Conservation (phyloP, 2,113 vertebrate species). For the Chionodraco myersi region DNA sequence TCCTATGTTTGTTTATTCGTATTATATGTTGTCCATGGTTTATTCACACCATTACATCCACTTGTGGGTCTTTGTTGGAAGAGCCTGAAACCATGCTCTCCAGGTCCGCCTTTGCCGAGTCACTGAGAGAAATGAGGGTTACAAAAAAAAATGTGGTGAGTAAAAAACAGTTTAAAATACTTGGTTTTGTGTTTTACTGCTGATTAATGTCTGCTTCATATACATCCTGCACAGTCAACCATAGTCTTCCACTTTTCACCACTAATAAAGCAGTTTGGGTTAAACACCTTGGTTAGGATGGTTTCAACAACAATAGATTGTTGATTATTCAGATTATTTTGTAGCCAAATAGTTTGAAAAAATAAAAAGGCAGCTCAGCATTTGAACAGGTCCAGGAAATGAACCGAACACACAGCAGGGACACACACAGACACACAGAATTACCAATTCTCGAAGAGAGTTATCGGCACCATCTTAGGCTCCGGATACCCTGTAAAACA, state of each 20-base stretch:
- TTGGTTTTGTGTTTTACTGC: background rate
- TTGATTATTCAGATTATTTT: background rate
- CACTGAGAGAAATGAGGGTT: slow-evolving; percentile 40
- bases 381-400: background rate
- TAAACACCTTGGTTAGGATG: background rate
- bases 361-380: background rate
- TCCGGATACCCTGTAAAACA: slow-evolving; percentile 63
- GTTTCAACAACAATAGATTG: background rate
- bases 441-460: slow-evolving; percentile 49
- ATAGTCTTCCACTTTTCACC: background rate
- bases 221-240: background rate
- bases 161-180: background rate
- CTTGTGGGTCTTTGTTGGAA: background rate
- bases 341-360: background rate
- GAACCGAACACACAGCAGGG: background rate
- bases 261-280: background rate
- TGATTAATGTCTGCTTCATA: background rate
- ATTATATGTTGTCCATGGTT: no score
- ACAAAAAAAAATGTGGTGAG: background rate
- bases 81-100: slow-evolving; percentile 17
- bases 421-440: background rate
- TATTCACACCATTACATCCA: slow-evolving; percentile 41
- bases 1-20: background rate
- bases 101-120: slow-evolving; percentile 6
- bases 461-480: slow-evolving; percentile 28